Evolutionary conservation across 64 coral and sea anemone genomes (phyloP).

Genomic region (Montipora cactus): DNA sequence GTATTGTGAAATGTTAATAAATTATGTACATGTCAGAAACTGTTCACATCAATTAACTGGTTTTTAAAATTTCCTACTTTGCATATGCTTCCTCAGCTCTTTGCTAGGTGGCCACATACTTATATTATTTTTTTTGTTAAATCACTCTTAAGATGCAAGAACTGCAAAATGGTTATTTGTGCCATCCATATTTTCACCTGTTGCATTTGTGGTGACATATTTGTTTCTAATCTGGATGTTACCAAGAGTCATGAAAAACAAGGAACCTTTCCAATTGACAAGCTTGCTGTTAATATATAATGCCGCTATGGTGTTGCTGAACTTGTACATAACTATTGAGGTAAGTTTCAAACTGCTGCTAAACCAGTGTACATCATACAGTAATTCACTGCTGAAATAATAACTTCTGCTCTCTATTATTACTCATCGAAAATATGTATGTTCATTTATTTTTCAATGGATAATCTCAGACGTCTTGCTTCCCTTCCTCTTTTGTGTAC

Average conservation of each 20-base stretch:
- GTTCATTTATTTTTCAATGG: too few relatives aligned
- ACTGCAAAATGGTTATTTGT: constrained; percentile 81
- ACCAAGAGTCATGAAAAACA: constrained; percentile 81
- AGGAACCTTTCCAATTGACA: constrained; percentile 56
- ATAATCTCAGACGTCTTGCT: too few relatives aligned
- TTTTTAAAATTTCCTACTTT: background rate
- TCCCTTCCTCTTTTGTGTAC: too few relatives aligned
- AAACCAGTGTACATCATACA: too few relatives aligned
- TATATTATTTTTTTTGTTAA: background rate
- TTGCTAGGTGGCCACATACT: too few relatives aligned
- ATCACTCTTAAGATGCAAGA: constrained; percentile 63
- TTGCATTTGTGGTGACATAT: constrained; percentile 41
- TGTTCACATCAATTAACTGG: too few relatives aligned
- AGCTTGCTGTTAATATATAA: constrained; percentile 74
- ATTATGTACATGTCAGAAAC: too few relatives aligned
- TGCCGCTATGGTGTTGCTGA: constrained; percentile 68
- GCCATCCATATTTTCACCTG: constrained; percentile 9
- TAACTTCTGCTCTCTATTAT: too few relatives aligned
- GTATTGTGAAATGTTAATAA: too few relatives aligned
- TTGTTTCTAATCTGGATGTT: constrained; percentile 41
- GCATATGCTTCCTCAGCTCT: background rate
- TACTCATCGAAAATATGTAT: too few relatives aligned
- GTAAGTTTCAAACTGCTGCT: constrained; percentile 12
- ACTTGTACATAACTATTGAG: constrained; percentile 82
- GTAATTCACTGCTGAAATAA: too few relatives aligned